Evolutionary conservation across 1,140 invertebrate species (phyloP).

Genomic region (Microplitis mediator): DNA sequence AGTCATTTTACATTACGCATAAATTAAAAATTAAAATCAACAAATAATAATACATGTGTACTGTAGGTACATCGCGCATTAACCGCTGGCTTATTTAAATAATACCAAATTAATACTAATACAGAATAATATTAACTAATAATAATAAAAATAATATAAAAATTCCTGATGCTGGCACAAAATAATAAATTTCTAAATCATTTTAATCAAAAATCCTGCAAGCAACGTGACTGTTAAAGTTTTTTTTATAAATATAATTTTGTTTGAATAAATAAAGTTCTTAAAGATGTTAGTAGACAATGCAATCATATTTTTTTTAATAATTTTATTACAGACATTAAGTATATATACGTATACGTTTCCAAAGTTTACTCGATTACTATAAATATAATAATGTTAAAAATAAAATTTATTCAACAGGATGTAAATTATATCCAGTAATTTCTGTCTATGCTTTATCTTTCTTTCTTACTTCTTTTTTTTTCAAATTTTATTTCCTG

Average conservation of each 20-base stretch:
- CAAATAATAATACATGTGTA: constrained; percentile 21
- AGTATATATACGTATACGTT: too few relatives aligned
- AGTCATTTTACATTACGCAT: constrained; percentile 27
- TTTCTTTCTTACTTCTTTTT: too few relatives aligned
- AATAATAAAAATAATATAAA: constrained; percentile 9
- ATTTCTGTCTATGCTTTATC: too few relatives aligned
- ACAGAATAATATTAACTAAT: not conserved
- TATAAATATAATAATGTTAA: too few relatives aligned
- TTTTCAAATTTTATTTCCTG: too few relatives aligned
- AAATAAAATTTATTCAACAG: too few relatives aligned
- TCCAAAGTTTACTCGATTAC: too few relatives aligned
- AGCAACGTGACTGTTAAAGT: constrained; percentile 5
- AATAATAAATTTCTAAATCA: constrained; percentile 13
- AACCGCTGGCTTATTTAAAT: constrained; percentile 12
- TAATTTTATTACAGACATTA: too few relatives aligned
- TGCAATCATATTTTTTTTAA: too few relatives aligned
- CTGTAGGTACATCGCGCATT: constrained; percentile 6
- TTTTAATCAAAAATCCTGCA: not conserved
- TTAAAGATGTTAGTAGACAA: too few relatives aligned
- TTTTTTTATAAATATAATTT: not conserved
- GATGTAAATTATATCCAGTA: too few relatives aligned
- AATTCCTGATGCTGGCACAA: constrained; percentile 18
- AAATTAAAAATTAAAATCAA: constrained; percentile 14
- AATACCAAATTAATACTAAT: constrained; percentile 2
- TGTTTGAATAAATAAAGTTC: not conserved